Conservation (phyloP, 2,888 invertebrate species). For the Apomyelois bistriatella region DNA sequence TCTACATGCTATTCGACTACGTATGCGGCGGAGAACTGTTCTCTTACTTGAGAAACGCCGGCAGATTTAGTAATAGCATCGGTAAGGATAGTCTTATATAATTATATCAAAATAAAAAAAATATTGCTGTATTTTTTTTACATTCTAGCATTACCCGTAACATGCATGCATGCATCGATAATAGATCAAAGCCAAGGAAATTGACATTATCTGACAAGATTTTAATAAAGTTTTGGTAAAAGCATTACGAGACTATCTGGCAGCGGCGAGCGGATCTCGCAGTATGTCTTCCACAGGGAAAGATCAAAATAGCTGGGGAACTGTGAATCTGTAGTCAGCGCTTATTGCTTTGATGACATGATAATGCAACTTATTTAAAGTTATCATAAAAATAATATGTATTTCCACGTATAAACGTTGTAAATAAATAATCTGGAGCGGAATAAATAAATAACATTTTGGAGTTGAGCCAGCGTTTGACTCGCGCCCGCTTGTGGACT, state of each 20-base stretch:
- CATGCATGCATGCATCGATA: too few species aligned
- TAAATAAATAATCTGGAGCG: constrained; percentile 56
- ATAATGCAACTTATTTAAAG: constrained; percentile 26
- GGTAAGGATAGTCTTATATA: constrained; percentile 65
- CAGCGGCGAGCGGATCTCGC: background rate
- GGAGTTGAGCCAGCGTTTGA: constrained; percentile 45
- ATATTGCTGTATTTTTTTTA: too few species aligned
- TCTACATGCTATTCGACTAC: constrained; percentile 98
- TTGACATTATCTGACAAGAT: background rate
- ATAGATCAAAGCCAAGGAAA: background rate
- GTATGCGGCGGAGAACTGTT: constrained; percentile 98
- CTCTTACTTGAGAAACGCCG: constrained; percentile 95
- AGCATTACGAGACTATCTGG: constrained; percentile 3
- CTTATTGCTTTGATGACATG: constrained; percentile 31
- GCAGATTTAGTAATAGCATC: constrained; percentile 91
- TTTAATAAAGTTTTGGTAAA: constrained; percentile 11
- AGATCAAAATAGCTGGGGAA: constrained; percentile 18
- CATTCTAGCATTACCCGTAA: too few species aligned
- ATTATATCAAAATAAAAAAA: too few species aligned
- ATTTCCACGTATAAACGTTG: constrained; percentile 36
- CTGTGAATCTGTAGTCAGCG: constrained; percentile 22
- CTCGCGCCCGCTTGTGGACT: constrained; percentile 26
- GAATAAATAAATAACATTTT: constrained; percentile 52
- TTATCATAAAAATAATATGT: constrained; percentile 31
- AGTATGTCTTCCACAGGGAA: background rate